These are phyloP conservation scores for Mesocricetus auratus DNA, from an alignment of 2,113 vertebrate species.

Conservation along the genomic window DNA sequence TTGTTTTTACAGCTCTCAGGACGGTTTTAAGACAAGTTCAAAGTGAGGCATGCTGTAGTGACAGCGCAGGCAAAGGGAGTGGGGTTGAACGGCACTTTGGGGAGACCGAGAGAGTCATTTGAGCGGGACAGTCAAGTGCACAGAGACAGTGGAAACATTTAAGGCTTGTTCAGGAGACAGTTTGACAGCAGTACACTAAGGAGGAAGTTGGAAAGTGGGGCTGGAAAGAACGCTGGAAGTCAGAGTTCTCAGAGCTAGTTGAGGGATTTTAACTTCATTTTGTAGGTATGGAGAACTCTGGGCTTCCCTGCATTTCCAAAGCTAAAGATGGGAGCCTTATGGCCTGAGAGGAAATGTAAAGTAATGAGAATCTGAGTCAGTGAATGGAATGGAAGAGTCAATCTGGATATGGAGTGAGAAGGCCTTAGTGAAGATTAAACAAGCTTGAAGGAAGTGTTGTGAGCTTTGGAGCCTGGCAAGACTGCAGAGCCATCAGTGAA, in stretches of 20 bases:
- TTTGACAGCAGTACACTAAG: slow-evolving; percentile 5
- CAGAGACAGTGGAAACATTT: background rate
- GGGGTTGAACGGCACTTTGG: slow-evolving; percentile 17
- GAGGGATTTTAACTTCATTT: background rate
- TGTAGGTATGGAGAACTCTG: background rate
- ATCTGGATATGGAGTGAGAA: background rate
- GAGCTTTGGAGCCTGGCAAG: background rate
- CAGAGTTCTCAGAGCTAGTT: background rate
- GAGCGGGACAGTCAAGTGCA: background rate
- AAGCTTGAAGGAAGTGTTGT: background rate
- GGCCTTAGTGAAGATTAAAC: background rate
- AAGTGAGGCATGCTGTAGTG: background rate
- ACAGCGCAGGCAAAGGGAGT: background rate
- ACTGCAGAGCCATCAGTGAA: background rate
- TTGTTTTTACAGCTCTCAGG: background rate
- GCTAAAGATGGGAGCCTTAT: background rate
- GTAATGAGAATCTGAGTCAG: background rate
- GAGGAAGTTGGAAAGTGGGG: background rate
- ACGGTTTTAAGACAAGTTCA: background rate
- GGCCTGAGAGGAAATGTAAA: background rate
- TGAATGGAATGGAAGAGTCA: background rate
- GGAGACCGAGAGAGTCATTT: background rate
- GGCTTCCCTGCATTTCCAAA: too few relatives aligned
- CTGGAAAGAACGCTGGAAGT: slow-evolving; percentile 14
- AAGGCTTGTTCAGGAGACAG: slow-evolving; percentile 28